Evolutionary conservation across 2,888 invertebrate species (phyloP), one percentile per base, ranked within the genome.

Genomic region (Mesoligia furuncula): DNA sequence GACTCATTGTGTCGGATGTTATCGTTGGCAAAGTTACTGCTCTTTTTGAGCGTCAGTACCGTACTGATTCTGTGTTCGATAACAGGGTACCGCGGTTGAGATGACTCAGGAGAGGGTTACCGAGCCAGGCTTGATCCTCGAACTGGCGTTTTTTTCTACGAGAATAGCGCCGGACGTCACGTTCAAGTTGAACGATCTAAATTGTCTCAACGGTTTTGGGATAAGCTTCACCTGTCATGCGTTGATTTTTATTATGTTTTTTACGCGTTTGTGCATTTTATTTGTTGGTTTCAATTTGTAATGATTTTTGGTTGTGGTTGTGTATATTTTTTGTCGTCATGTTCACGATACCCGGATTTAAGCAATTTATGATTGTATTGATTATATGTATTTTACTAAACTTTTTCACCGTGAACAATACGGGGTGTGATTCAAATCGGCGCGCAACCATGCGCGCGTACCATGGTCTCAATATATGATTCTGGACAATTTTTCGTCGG

Each of bases 111-210:
- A 92, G 91, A 92, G 91, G 91, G 89, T 91, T 91, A 83, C 80
- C 85, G 76, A 84, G 84, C 75, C 85, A 85, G 89, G 90, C 89
- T 90, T 90, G 90, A 92, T 94, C 92, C 92, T 93, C 89, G 76
- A 85, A 85, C 88, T 79, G 88, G 77, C 85, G 90, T 90, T 92
- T 91, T 39, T 91, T 91, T 90, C 89, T 86, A 85, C 82, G 86
- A 88, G 87, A 89, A 91, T 89, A 87, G 77, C 82, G 88, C 93
- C 96, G 96, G 95, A 95, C 91, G 94, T 95, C 96, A 96, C 96
- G 96, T 95, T 89, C 90, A 90, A 93, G 94, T 94, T 95, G 94
- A 95, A 95, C 85, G 95, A 93, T 95, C 95, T 93, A 92, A 93
- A 91, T 93, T 91, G 91, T 90, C 88, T 91, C 91, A 91, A 92